A percentile compares a stretch with the other conserved stretches of the same genome.
Conservation (phyloP, 2,113 vertebrate genomes). For the Crotophaga sulcirostris region DNA sequence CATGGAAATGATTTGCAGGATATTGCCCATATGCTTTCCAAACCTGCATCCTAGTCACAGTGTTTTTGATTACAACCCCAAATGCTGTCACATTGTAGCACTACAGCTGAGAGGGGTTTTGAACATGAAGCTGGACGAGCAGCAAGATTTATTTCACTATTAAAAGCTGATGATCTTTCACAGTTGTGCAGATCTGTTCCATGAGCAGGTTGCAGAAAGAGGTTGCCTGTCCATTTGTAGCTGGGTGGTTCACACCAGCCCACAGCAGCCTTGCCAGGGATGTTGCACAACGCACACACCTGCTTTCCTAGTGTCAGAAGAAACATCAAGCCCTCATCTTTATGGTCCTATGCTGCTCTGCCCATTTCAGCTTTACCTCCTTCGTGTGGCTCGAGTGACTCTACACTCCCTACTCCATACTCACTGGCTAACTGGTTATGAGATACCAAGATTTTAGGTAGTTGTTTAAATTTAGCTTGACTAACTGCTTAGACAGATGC, state of each 20-base stretch:
- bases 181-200: background rate
- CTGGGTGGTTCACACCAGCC: background rate
- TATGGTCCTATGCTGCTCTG: background rate
- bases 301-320: background rate
- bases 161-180: background rate
- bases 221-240: background rate
- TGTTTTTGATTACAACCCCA: background rate
- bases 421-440: background rate
- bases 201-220: background rate
- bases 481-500: background rate
- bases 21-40: slow-evolving; percentile 30
- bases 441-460: background rate
- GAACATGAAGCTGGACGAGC: background rate
- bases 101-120: background rate
- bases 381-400: background rate
- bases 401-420: background rate
- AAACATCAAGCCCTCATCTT: background rate
- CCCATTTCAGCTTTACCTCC: background rate
- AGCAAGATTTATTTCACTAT: background rate
- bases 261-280: background rate
- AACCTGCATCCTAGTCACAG: background rate
- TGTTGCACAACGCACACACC: accelerated
- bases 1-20: background rate
- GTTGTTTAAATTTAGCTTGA: background rate
- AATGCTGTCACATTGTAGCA: background rate